These are phyloP conservation scores for Lasioglossum figueresi DNA, from an alignment of 2,888 invertebrate genomes.

Conservation along the genomic window DNA sequence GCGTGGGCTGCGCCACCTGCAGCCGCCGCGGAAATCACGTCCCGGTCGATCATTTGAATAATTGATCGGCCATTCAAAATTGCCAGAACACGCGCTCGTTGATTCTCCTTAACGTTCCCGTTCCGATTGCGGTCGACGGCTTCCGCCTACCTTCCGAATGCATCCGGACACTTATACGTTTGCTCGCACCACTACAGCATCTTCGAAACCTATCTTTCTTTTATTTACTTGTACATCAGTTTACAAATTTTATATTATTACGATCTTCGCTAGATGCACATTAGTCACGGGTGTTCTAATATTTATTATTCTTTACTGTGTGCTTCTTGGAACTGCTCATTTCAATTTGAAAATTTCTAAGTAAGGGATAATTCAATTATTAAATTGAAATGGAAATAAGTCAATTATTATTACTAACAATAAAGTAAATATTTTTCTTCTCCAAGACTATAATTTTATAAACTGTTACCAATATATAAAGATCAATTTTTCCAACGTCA, in stretches of 20 bases:
- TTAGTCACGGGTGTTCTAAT: neutral
- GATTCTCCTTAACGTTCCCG: constrained; percentile 65
- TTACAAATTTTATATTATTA: neutral
- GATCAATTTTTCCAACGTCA: no score
- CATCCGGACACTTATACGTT: neutral
- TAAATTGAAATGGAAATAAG: no score
- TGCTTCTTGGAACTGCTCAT: no score
- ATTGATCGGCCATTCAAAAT: constrained; percentile 64
- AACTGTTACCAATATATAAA: no score
- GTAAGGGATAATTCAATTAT: no score
- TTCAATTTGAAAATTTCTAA: no score
- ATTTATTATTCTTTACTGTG: neutral
- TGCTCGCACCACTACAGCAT: neutral
- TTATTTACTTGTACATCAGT: neutral
- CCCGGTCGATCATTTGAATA: constrained; percentile 69
- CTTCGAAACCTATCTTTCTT: neutral
- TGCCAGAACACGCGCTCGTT: constrained; percentile 58
- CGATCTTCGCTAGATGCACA: neutral
- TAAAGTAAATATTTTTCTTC: no score
- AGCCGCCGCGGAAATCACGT: constrained; percentile 64
- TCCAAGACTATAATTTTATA: no score
- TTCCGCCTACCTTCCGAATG: neutral
- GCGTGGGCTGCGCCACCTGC: constrained; percentile 62
- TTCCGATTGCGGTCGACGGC: constrained; percentile 35
- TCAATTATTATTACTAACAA: no score